Evolutionary conservation across 2,888 invertebrate genomes (phyloP).

Genomic region (Dusona sp.): DNA sequence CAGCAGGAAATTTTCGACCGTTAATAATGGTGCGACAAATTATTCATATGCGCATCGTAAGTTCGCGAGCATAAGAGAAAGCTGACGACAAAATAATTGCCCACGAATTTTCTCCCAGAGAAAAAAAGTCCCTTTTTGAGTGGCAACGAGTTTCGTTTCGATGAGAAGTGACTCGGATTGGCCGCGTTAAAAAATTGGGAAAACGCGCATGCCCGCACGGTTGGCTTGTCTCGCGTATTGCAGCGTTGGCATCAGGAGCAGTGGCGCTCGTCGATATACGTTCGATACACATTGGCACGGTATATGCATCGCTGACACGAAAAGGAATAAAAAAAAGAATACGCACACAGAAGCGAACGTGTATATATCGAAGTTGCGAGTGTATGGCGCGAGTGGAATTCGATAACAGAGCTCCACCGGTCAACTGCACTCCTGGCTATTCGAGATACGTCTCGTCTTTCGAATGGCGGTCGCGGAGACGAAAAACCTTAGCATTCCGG

Average conservation of each 20-base stretch:
- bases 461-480: constrained; percentile 78
- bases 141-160: background rate
- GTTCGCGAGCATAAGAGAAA: background rate
- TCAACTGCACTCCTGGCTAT: constrained; percentile 79
- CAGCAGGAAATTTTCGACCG: no score
- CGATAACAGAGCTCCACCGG: constrained; percentile 75
- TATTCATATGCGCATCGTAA: no score
- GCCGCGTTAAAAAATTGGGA: background rate
- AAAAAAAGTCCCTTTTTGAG: no score
- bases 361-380: constrained; percentile 25
- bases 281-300: constrained; percentile 64
- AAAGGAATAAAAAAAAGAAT: constrained; percentile 53
- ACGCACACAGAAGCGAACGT: constrained; percentile 24
- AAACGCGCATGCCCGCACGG: constrained; percentile 30
- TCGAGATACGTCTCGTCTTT: constrained; percentile 83
- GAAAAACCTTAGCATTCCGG: constrained; percentile 47
- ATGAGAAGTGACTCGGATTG: background rate
- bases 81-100: background rate
- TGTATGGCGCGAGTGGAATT: constrained; percentile 13
- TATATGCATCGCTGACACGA: constrained; percentile 38
- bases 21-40: no score
- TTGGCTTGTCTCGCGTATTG: constrained; percentile 24
- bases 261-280: constrained; percentile 68
- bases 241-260: constrained; percentile 59
- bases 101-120: no score